phyloP scores from a whole-genome alignment of 2,113 vertebrate genomes.

The Pseudorasbora parva region DNA sequence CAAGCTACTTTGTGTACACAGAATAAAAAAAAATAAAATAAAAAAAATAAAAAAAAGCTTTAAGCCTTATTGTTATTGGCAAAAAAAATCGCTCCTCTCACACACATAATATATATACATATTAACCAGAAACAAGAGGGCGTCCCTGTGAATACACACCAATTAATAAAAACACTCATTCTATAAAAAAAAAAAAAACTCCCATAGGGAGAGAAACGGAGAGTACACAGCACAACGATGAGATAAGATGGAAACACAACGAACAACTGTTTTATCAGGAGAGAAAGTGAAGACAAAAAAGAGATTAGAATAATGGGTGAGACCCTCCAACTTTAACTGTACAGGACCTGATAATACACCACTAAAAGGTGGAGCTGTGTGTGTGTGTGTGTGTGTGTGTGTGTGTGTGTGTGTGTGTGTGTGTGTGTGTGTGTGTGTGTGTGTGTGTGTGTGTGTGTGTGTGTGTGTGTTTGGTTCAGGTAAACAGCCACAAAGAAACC shows the following conservation, averaged over 20 bases:
- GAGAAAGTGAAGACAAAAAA: constrained; percentile 32
- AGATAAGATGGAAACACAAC: constrained; percentile 56
- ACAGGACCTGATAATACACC: too few species aligned
- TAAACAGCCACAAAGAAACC: too few species aligned
- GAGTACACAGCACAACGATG: constrained; percentile 15
- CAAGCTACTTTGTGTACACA: not conserved
- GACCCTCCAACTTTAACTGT: too few species aligned
- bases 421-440: not conserved
- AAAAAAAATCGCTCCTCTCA: not conserved
- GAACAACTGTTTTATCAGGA: constrained; percentile 53
- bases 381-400: too few species aligned
- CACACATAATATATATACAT: not conserved
- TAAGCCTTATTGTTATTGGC: not conserved
- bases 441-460: too few species aligned
- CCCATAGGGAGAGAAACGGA: constrained; percentile 20
- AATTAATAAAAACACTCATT: not conserved
- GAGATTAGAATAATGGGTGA: too few species aligned
- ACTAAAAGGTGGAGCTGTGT: too few species aligned
- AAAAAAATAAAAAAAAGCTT: not conserved
- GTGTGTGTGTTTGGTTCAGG: too few species aligned
- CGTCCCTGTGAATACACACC: not conserved
- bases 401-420: too few species aligned
- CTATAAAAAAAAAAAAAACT: not conserved
- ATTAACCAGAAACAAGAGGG: constrained; percentile 36
- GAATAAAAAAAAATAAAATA: not conserved